Evolutionary conservation across 1,140 invertebrate genomes (phyloP).

Genomic region (Magallana angulata): DNA sequence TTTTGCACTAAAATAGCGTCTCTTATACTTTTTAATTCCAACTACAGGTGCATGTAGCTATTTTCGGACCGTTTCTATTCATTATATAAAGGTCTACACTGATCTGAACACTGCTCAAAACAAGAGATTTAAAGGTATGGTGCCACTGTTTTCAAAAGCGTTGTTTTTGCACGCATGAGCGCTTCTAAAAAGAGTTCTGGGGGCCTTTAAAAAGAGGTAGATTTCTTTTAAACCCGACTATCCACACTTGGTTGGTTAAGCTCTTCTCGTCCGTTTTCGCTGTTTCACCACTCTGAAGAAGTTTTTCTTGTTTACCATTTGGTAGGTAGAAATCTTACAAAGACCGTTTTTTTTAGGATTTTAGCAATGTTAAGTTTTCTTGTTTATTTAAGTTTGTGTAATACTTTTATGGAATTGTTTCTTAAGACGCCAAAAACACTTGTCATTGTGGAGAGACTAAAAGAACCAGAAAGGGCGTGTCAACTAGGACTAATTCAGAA

Average conservation of each 20-base stretch:
- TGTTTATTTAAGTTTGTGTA: background rate
- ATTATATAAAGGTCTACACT: too few relatives aligned
- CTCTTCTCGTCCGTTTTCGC: background rate
- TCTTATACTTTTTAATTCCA: too few relatives aligned
- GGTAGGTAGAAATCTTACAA: too few relatives aligned
- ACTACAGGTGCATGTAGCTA: too few relatives aligned
- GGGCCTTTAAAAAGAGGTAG: background rate
- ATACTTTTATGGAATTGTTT: background rate
- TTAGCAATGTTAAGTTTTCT: background rate
- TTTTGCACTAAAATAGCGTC: too few relatives aligned
- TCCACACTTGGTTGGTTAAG: background rate
- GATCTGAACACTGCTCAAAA: background rate
- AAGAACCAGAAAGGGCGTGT: background rate
- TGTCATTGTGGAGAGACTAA: too few relatives aligned
- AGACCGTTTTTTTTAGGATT: too few relatives aligned
- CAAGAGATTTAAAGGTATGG: background rate
- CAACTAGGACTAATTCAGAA: background rate
- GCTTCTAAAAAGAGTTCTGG: background rate
- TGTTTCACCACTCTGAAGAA: background rate
- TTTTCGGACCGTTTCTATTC: too few relatives aligned
- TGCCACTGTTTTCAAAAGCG: background rate
- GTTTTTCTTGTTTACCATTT: background rate
- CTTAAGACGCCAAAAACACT: background rate
- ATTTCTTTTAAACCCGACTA: background rate
- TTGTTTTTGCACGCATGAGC: background rate